Evolutionary conservation across 1,140 invertebrate species (phyloP).

Genomic region (Coelopa frigida): DNA sequence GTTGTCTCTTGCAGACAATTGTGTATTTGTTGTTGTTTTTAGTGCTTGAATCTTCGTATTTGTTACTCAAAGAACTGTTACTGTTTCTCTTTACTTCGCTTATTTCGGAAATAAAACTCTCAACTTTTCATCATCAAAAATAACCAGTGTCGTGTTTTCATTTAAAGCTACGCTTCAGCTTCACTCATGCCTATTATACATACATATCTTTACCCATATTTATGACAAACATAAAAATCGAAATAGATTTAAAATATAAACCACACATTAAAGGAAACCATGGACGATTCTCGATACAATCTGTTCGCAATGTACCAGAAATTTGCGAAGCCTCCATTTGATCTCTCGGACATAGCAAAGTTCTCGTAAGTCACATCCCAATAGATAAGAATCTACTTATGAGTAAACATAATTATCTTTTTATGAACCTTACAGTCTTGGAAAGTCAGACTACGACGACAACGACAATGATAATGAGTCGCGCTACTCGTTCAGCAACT

Average conservation of each 20-base stretch:
- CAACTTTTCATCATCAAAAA: too few species aligned
- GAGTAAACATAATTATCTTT: neutral
- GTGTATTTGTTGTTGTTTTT: too few species aligned
- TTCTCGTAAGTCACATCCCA: conserved; percentile 33
- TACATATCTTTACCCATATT: too few species aligned
- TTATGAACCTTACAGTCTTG: conserved; percentile 15
- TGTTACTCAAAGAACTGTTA: too few species aligned
- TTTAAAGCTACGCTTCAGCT: too few species aligned
- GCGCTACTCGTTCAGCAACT: conserved; percentile 65
- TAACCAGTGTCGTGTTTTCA: too few species aligned
- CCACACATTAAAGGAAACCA: conserved; percentile 26
- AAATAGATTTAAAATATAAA: conserved; percentile 15
- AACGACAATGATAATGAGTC: conserved; percentile 50
- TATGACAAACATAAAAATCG: conserved; percentile 8
- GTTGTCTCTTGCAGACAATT: too few species aligned
- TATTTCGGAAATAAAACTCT: too few species aligned
- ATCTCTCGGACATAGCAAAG: conserved; percentile 41
- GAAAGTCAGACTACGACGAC: conserved; percentile 46
- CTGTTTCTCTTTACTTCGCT: too few species aligned
- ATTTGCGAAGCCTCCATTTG: conserved; percentile 41
- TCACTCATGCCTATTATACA: too few species aligned
- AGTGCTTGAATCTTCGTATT: too few species aligned
- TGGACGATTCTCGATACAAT: conserved; percentile 42
- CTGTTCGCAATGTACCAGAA: conserved; percentile 44
- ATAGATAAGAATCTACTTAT: neutral